A percentile compares a stretch with the other conserved stretches of the same genome.
Evolutionary conservation across 2,113 vertebrate species (phyloP).

Genomic region (Osmerus eperlanus): DNA sequence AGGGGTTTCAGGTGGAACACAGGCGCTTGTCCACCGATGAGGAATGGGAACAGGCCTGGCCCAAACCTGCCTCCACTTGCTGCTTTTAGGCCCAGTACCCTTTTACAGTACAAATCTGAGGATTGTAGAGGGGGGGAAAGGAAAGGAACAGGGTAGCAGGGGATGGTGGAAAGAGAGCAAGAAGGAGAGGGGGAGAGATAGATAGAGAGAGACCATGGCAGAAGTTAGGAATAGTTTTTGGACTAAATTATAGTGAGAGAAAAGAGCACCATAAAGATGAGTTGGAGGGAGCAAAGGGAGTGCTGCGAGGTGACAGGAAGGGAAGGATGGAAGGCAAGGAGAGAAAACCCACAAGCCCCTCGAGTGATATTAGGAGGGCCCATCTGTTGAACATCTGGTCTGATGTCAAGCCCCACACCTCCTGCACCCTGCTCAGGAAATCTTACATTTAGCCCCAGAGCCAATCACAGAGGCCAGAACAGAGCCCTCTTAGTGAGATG

Average conservation of each 20-base stretch:
- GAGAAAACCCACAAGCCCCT: slow-evolving; percentile 42
- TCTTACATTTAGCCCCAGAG: slow-evolving; percentile 39
- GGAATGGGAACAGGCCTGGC: slow-evolving; percentile 58
- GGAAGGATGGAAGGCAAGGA: slow-evolving; percentile 14
- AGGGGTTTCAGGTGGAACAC: slow-evolving; percentile 63
- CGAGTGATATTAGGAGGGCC: slow-evolving; percentile 45
- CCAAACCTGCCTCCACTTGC: slow-evolving; percentile 43
- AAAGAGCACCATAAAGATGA: not conserved
- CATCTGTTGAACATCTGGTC: slow-evolving; percentile 66
- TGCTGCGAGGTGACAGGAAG: slow-evolving; percentile 15
- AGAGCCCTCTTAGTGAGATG: not conserved
- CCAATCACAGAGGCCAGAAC: slow-evolving; percentile 15
- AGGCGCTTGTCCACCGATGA: slow-evolving; percentile 68
- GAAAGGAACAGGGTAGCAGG: not conserved
- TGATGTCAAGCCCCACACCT: slow-evolving; percentile 39
- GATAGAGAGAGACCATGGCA: not conserved
- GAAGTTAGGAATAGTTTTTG: not conserved
- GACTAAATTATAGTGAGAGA: slow-evolving; percentile 3
- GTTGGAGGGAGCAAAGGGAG: not conserved
- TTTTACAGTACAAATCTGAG: not conserved
- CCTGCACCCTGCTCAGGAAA: slow-evolving; percentile 40
- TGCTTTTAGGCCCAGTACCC: not conserved
- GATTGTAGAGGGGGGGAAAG: not conserved
- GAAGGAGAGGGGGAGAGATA: not conserved
- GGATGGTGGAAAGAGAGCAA: not conserved